Evolutionary conservation across 2,888 invertebrate genomes (phyloP).

Genomic region (Pristionchus maxplancki): DNA sequence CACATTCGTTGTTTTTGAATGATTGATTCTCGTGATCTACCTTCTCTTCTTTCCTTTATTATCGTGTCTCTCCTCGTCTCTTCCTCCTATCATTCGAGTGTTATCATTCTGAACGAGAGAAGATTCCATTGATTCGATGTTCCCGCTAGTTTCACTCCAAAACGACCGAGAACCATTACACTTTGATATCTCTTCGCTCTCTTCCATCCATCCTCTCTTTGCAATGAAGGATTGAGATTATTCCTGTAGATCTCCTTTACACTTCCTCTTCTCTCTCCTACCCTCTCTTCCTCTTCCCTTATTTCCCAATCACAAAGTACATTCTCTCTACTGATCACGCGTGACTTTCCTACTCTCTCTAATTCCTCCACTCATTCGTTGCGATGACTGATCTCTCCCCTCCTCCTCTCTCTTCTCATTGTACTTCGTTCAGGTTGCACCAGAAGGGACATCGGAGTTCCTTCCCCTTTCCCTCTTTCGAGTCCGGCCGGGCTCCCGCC

Average conservation of each 20-base stretch:
- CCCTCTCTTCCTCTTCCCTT: constrained; percentile 30
- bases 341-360: constrained; percentile 27
- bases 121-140: constrained; percentile 18
- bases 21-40: background rate
- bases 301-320: background rate
- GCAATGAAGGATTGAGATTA: background rate
- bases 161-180: background rate
- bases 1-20: background rate
- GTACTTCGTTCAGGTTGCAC: constrained; percentile 9
- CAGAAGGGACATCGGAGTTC: constrained; percentile 38
- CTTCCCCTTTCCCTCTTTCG: constrained; percentile 11
- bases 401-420: constrained; percentile 40
- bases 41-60: constrained; percentile 26
- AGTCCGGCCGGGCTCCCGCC: constrained; percentile 51
- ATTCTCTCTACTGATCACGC: background rate
- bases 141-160: background rate
- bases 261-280: background rate
- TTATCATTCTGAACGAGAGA: constrained; percentile 39
- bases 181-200: background rate
- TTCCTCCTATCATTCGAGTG: constrained; percentile 22
- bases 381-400: background rate
- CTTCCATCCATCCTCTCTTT: background rate
- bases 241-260: background rate
- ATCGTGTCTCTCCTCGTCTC: constrained; percentile 22
- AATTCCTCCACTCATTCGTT: background rate